phyloP scores from a whole-genome alignment of 2,797 vertebrate species.

The Manis javanica region DNA sequence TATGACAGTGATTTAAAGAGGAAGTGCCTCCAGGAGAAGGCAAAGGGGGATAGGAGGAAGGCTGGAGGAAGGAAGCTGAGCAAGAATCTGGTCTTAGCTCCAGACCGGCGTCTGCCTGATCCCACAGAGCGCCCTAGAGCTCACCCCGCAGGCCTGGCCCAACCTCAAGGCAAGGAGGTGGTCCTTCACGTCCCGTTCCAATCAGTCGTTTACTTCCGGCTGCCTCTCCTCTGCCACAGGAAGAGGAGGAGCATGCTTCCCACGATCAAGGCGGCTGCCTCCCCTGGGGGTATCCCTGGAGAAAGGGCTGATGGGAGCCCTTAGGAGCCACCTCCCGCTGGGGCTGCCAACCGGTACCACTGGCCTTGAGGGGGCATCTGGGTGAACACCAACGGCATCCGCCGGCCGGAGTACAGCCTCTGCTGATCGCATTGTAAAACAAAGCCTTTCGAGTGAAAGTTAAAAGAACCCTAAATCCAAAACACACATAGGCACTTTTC shows the following conservation, averaged over 20 bases:
- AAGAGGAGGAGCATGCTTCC: background rate
- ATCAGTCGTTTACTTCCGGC: background rate
- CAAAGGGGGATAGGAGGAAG: no score
- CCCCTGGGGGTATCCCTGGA: background rate
- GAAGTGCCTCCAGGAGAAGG: background rate
- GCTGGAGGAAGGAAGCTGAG: background rate
- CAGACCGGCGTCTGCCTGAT: no score
- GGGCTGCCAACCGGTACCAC: accelerated
- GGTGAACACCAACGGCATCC: background rate
- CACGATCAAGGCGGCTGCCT: background rate
- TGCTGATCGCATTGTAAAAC: background rate
- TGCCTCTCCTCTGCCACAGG: background rate
- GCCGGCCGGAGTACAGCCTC: background rate
- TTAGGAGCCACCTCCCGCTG: background rate
- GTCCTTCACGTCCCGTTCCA: background rate
- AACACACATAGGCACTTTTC: background rate
- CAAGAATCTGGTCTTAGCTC: background rate
- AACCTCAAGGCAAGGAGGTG: background rate
- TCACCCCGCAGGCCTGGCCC: background rate
- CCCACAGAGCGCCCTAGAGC: accelerated
- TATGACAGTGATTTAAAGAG: background rate
- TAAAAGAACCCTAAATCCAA: background rate
- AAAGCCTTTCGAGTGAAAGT: background rate
- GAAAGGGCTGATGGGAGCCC: background rate
- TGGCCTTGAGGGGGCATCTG: background rate